Evolutionary conservation across 2,113 vertebrate species (phyloP), one percentile per base, ranked within the genome.

Genomic region (Dinomys branickii): DNA sequence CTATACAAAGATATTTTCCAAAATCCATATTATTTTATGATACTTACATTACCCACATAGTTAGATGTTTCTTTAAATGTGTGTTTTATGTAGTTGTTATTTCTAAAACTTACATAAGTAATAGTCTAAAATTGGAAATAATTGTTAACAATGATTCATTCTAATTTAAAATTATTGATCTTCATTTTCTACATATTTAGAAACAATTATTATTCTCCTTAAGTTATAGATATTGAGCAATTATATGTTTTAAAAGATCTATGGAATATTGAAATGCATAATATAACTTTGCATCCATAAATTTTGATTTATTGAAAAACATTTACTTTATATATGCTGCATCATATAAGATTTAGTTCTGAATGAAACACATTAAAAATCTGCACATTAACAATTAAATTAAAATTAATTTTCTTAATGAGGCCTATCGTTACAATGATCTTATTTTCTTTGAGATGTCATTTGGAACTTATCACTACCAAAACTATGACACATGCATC

Each of bases 341-440:
- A 26, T 92, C 24, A 14, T 71, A 6, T 82, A 96, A 83, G 28
- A 38, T 52, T 95, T 95, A 88, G 90, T 83, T 56, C 58, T 87
- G 28, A 92, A 88, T 94, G 71, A 26, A 85, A 67, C 88, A 96
- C 59, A 85, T 61, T 95, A 90, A 85, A 26, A 96, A 83, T 35
- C 1, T 4, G 80, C 63, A 90, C 7, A 73, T 20, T 59, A 77
- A 71, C 35, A 20, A 78, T 94, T 93, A 63, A 96, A 93, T 85
- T 71, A 63, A 93, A 97, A 97, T 92, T 96, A 95, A 96, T 91
- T 35, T 90, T 67, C 47, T 84, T 97, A 86, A 93, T 96, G 63
- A 90, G 7, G 56, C 30, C 33, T 26, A 20, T 38, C 38, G 38
- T 87, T 95, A 89, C 94, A 94, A 61, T 77, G 10, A 94, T 92